Base-by-base conservation (phyloP, 2,113 vertebrate species). In the Arenaria interpres region DNA sequence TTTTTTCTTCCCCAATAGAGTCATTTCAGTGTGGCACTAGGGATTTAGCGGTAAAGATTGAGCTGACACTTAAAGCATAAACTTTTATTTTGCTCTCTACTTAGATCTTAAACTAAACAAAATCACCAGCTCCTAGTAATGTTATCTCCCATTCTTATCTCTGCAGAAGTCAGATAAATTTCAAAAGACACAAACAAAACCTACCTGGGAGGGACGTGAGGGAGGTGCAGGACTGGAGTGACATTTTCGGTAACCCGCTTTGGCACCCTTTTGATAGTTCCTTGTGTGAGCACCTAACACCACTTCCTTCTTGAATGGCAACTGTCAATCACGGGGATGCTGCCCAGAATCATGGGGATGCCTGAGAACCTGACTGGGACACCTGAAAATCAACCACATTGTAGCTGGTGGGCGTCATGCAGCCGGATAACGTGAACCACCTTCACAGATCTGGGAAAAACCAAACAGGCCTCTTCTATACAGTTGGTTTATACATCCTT, bases 391-490 rank as follows among this genome's bases (percentile, higher is more conserved):
- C 35, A n/a, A 2, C 20, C 7, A 3, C 7, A 12, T 68, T 1
- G 11, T 23, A 66, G 14, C 0, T 37, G 24, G 24, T 62, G 59
- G 25, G 33, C 73, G 21, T 56, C 33, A 53, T 1, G 3, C 1
- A 1, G 5, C 10, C 4, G 4, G 9, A 62, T 63, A 50, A 41
- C 0, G 1, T 60, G 33, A 71, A 75, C 25, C 23, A 8, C 18
- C 8, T 67, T 39, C 41, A 54, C 12, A 19, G 1, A 35, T 15
- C 25, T 39, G 16, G 35, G 50, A 43, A 66, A 79, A 80, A 74
- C 79, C 27, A 53, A 88, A 25, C 18, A 92, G 45, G 28, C 3
- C 3, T 28, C 18, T 84, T 78, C 41, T 62, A 2, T 23, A 39
- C 24, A 32, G 5, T 0, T 89, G 46, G 32, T 39, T 4, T 13